These are phyloP conservation scores for Chymomyza fuscimana DNA, from an alignment of 2,888 invertebrate species.

Conservation along the genomic window DNA sequence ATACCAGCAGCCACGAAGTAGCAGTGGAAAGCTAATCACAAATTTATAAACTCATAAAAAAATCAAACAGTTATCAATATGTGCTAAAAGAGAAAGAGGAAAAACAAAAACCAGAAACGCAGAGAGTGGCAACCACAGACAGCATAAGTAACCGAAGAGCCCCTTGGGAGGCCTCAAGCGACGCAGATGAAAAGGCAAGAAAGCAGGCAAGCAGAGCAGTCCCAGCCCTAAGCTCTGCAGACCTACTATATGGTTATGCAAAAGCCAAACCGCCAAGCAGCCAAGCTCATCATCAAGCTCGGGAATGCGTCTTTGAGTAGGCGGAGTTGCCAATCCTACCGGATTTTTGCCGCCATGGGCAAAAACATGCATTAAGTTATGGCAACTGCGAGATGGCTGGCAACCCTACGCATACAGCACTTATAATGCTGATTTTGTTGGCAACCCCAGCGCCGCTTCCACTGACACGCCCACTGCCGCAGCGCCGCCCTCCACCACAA, in stretches of 20 bases:
- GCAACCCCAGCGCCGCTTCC: conserved; percentile 12
- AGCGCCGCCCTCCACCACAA: conserved; percentile 27
- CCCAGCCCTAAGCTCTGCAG: neutral
- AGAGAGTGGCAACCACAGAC: neutral
- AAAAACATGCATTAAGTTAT: conserved; percentile 47
- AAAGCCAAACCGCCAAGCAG: conserved; percentile 1
- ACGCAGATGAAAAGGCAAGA: neutral
- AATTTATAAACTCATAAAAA: conserved; percentile 74
- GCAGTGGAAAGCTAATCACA: conserved; percentile 62
- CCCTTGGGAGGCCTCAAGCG: conserved; percentile 2
- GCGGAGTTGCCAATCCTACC: neutral
- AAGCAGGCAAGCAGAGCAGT: neutral
- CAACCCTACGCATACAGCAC: conserved; percentile 47
- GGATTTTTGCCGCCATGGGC: conserved; percentile 22
- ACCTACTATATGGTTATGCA: conserved; percentile 7
- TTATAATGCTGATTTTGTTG: conserved; percentile 70
- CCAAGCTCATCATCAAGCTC: conserved; percentile 16
- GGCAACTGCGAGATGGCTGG: conserved; percentile 20
- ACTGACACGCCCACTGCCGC: conserved; percentile 15
- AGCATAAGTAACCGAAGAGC: conserved; percentile 5
- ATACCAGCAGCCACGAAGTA: conserved; percentile 21
- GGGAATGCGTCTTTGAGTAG: neutral
- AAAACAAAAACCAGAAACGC: neutral
- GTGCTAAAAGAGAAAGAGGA: conserved; percentile 25
- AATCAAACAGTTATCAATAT: conserved; percentile 75